Conservation (phyloP, 2,888 invertebrate genomes). For the Melanostoma scalare region DNA sequence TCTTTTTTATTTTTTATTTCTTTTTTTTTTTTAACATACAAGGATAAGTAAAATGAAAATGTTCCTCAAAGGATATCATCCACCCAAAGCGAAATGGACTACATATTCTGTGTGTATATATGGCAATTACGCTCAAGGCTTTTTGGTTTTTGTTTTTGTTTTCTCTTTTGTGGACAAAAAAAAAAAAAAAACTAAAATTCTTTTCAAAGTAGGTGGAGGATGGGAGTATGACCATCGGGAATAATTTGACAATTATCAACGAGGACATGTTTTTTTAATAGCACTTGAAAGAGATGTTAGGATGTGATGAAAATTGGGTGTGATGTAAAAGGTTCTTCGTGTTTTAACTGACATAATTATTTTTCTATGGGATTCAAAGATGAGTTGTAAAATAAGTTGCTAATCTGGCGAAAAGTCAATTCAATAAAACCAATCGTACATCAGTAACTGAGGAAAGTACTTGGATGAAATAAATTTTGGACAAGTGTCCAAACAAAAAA, state of each 20-base stretch:
- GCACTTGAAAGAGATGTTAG: slow-evolving; percentile 50
- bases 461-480: too few species aligned
- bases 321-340: slow-evolving; percentile 13
- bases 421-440: too few species aligned
- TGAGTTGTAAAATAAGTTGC: too few species aligned
- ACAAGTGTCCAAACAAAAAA: too few species aligned
- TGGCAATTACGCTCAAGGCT: slow-evolving; percentile 67
- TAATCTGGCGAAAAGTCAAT: too few species aligned
- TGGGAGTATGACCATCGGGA: slow-evolving; percentile 63
- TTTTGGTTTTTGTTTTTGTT: slow-evolving; percentile 19
- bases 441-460: too few species aligned
- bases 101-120: slow-evolving; percentile 47
- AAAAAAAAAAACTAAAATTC: not conserved
- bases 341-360: slow-evolving; percentile 22
- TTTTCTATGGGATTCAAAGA: not conserved
- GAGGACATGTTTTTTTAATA: slow-evolving; percentile 50
- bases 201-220: slow-evolving; percentile 41
- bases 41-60: slow-evolving; percentile 22
- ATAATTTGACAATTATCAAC: slow-evolving; percentile 60
- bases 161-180: slow-evolving; percentile 7
- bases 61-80: slow-evolving; percentile 45
- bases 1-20: not conserved
- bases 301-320: slow-evolving; percentile 42
- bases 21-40: slow-evolving; percentile 6
- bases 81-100: slow-evolving; percentile 55